Evolutionary conservation across 2,113 vertebrate species (phyloP), one percentile per base, ranked within the genome.

Genomic region (Atherinomorus stipes): DNA sequence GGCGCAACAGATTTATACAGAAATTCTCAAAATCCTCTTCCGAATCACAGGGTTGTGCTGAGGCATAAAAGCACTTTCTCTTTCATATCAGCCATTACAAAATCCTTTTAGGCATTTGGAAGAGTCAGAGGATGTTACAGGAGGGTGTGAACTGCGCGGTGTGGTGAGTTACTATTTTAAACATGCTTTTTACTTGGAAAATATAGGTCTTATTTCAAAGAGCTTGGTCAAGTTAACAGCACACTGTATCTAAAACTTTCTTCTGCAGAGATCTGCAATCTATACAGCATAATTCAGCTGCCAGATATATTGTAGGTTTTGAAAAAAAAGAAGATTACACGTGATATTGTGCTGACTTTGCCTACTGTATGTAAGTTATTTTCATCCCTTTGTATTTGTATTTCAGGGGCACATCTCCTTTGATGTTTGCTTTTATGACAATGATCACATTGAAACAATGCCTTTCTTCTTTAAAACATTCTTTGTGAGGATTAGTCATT

Each of bases 61-160:
- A 44, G 42, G 16, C 16, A 44, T 18, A 18, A 12, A 18, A 2
- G 42, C 11, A 44, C 42, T 18, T 18, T 44, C 4, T 58, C 52
- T 71, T 72, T 69, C 51, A 53, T 70, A 63, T 50, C 25, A 38
- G 23, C 34, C 63, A 70, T 83, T 73, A 64, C 15, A 44, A 58
- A 54, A 47, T 49, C 21, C 37, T 66, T 84, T 76, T 56, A 73
- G 52, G 64, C 38, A 65, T 61, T 66, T 67, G n/a, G 71, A 56
- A 69, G 18, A 58, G 49, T 69, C 63, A 37, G 18, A 53, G 23
- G 28, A 76, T 65, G 56, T 85, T 45, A 21, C 23, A 64, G 22
- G 73, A 62, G 31, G 64, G 49, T 78, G 28, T 64, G 58, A 21
- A 49, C 58, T 25, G 45, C 31, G 49, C 54, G 53, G 25, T 11